Conservation (phyloP, 2,888 invertebrate genomes). For the Pyrgus malvae region DNA sequence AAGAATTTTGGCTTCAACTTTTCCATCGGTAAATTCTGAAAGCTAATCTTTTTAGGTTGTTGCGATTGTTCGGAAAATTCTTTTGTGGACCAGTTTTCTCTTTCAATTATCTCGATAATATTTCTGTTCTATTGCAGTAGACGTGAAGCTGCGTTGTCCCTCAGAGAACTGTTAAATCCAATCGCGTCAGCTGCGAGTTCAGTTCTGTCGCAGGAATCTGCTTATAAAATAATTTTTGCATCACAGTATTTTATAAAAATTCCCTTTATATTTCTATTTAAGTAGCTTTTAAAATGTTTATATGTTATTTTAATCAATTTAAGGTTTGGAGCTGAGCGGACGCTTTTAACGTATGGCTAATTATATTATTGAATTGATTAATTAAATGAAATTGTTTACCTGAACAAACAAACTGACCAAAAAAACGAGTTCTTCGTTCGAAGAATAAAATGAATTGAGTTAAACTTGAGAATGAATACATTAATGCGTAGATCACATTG, state of each 20-base stretch:
- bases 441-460: no score
- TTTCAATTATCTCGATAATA: background rate
- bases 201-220: background rate
- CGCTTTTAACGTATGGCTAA: no score
- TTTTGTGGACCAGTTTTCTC: slow-evolving; percentile 2
- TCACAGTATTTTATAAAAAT: background rate
- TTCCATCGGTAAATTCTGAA: slow-evolving; percentile 7
- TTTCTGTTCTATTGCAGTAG: background rate
- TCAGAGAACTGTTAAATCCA: background rate
- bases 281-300: no score
- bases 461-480: no score
- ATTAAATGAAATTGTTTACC: no score
- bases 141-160: background rate
- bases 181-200: background rate
- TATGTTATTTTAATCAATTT: no score
- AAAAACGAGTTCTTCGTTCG: no score
- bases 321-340: no score
- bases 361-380: no score
- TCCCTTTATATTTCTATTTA: no score
- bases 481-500: no score
- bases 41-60: slow-evolving; percentile 14
- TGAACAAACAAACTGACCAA: no score
- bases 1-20: background rate
- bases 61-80: background rate
- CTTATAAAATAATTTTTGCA: background rate